These are phyloP conservation scores for Pteronura brasiliensis DNA, from an alignment of 2,113 vertebrate genomes.

Conservation along the genomic window DNA sequence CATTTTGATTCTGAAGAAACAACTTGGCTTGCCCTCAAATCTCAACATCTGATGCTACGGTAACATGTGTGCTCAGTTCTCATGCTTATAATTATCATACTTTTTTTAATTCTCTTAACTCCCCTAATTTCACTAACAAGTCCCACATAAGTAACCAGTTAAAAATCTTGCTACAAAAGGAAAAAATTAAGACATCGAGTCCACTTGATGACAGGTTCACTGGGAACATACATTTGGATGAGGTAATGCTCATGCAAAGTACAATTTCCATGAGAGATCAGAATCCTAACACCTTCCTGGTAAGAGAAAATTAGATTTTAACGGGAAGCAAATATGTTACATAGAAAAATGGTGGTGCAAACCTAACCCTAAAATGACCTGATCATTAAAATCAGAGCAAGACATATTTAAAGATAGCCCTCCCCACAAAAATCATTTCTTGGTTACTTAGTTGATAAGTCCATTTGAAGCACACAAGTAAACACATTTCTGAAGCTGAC, in stretches of 20 bases:
- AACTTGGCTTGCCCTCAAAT: not conserved
- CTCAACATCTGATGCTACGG: not conserved
- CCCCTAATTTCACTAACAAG: not conserved
- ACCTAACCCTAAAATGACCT: slow-evolving; percentile 22
- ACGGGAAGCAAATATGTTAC: slow-evolving; percentile 46
- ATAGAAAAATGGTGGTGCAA: slow-evolving; percentile 45
- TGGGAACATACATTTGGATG: slow-evolving; percentile 57
- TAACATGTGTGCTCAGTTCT: not conserved
- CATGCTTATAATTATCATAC: not conserved
- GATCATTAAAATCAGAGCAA: slow-evolving; percentile 61
- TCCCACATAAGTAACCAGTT: slow-evolving; percentile 7
- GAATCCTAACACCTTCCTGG: slow-evolving; percentile 27
- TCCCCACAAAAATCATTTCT: slow-evolving; percentile 32
- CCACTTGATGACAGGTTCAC: slow-evolving; percentile 56
- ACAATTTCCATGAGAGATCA: slow-evolving; percentile 31
- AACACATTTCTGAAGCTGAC: slow-evolving; percentile 46
- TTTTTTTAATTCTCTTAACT: not conserved
- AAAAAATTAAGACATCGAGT: slow-evolving; percentile 55
- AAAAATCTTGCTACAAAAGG: slow-evolving; percentile 46
- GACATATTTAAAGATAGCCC: not conserved
- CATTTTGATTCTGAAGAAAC: slow-evolving; percentile 24
- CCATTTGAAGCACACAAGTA: slow-evolving; percentile 18
- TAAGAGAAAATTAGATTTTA: slow-evolving; percentile 59
- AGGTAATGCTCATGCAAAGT: slow-evolving; percentile 52
- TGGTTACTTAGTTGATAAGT: slow-evolving; percentile 65